These are phyloP conservation scores for Sphenodon punctatus DNA, from an alignment of 2,797 vertebrate genomes.

Conservation along the genomic window DNA sequence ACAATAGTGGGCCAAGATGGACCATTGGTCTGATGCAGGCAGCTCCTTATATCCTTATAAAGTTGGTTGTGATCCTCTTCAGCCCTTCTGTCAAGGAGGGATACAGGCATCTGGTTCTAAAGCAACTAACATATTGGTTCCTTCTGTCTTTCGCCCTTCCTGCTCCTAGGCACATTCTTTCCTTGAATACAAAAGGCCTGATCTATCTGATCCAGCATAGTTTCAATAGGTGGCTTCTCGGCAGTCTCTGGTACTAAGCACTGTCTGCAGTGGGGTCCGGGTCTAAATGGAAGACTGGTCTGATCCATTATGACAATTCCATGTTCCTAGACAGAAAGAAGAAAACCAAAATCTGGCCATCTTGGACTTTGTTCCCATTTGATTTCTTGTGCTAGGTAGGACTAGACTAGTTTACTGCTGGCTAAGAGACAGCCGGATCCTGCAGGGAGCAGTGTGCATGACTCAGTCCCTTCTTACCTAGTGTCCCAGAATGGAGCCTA, in stretches of 20 bases:
- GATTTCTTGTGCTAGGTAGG: constrained; percentile 13
- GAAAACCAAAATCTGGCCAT: not conserved
- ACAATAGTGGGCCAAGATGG: too few relatives aligned
- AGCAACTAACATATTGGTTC: not conserved
- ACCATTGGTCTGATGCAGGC: too few relatives aligned
- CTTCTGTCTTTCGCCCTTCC: not conserved
- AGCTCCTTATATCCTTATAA: not conserved
- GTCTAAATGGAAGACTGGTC: not conserved
- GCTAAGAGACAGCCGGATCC: not conserved
- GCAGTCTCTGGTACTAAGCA: not conserved
- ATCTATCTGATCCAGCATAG: not conserved
- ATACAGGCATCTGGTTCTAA: not conserved
- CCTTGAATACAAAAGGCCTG: not conserved
- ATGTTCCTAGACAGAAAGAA: not conserved
- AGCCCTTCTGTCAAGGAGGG: accelerated
- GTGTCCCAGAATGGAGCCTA: not conserved
- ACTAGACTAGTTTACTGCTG: constrained; percentile 9
- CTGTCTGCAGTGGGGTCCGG: not conserved
- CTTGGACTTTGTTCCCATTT: constrained; percentile 2
- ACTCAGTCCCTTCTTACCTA: not conserved
- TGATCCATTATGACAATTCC: not conserved
- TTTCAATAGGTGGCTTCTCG: not conserved
- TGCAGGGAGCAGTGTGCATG: not conserved
- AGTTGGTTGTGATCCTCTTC: not conserved
- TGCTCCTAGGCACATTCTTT: not conserved